Conservation (phyloP, 2,888 invertebrate species). For the Rapana venosa region DNA sequence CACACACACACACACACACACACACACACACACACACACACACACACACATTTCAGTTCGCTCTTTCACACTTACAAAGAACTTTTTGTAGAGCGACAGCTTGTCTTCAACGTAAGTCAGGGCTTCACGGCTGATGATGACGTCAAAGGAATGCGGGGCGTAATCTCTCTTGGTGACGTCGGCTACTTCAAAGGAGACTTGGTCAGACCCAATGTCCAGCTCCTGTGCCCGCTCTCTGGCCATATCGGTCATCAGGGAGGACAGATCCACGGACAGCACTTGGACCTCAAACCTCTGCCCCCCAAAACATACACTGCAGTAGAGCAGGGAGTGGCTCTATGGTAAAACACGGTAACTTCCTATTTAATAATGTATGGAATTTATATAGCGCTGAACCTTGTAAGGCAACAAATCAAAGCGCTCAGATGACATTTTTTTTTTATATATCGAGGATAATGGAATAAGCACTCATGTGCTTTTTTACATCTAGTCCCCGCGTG, state of each 20-base stretch:
- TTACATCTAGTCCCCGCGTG: no score
- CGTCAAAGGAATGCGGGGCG: slow-evolving; percentile 79
- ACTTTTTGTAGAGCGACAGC: slow-evolving; percentile 78
- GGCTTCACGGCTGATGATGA: slow-evolving; percentile 81
- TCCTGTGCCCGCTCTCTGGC: slow-evolving; percentile 79
- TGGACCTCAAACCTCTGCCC: slow-evolving; percentile 79
- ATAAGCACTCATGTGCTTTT: no score
- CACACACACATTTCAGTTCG: no score
- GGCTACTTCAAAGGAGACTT: slow-evolving; percentile 80
- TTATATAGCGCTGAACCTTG: no score
- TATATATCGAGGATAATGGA: no score
- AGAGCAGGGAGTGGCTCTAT: no score
- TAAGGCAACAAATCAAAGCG: no score
- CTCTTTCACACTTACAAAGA: slow-evolving; percentile 77
- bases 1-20: background rate
- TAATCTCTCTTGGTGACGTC: slow-evolving; percentile 80
- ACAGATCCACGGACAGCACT: slow-evolving; percentile 81
- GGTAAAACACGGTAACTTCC: no score
- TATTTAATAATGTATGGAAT: no score
- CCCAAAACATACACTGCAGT: background rate
- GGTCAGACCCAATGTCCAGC: slow-evolving; percentile 57
- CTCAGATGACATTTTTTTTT: no score
- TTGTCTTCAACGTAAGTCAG: slow-evolving; percentile 81
- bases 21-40: background rate
- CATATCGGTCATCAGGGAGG: slow-evolving; percentile 81